Evolutionary conservation across 1,140 invertebrate species (phyloP).

Genomic region (Platyscapa corneri): DNA sequence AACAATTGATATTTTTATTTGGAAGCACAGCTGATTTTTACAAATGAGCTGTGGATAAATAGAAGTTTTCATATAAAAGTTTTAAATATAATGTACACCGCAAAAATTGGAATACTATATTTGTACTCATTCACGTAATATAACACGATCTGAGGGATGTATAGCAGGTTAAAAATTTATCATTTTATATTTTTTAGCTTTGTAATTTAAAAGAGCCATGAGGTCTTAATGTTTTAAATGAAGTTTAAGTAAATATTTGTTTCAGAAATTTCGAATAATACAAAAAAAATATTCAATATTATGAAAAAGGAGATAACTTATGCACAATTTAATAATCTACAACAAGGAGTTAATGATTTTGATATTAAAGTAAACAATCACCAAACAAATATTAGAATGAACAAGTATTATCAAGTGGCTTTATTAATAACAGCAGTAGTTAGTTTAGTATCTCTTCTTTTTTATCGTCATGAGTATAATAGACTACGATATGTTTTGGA

Average conservation of each 20-base stretch:
- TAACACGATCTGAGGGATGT: too few species aligned
- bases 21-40: background rate
- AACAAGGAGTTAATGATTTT: conserved; percentile 31
- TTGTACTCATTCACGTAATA: background rate
- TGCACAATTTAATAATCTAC: conserved; percentile 36
- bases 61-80: background rate
- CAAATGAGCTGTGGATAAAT: background rate
- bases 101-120: background rate
- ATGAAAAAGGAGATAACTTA: conserved; percentile 47
- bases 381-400: conserved; percentile 73
- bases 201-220: background rate
- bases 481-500: conserved; percentile 83
- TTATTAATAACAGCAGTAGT: conserved; percentile 79
- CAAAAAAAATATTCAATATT: conserved; percentile 34
- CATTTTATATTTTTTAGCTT: background rate
- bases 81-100: background rate
- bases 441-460: conserved; percentile 81
- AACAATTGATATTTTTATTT: background rate
- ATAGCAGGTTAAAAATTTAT: background rate
- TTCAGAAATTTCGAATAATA: conserved; percentile 32
- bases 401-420: conserved; percentile 84
- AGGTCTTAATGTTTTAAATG: background rate
- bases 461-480: conserved; percentile 87
- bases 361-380: conserved; percentile 20
- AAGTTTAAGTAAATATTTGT: background rate